A percentile compares a stretch with the other conserved stretches of the same genome.
These are phyloP conservation scores for Sisor rabdophorus DNA, from an alignment of 2,113 vertebrate species.

Conservation along the genomic window DNA sequence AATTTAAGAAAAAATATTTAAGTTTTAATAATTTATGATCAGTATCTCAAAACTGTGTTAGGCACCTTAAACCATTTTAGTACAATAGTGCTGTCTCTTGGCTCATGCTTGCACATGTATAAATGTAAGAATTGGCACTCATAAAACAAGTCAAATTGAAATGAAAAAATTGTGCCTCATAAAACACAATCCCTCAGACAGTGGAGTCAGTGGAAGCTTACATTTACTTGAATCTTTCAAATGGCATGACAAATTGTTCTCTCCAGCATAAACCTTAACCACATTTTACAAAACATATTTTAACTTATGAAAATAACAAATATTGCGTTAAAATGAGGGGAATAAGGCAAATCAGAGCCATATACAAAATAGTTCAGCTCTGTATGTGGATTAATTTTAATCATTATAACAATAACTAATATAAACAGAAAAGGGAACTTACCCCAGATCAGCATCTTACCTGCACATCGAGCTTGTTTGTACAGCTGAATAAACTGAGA, in stretches of 20 bases:
- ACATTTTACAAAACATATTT: conserved; percentile 68
- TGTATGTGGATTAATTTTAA: conserved; percentile 7
- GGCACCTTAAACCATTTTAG: conserved; percentile 29
- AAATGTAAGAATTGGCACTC: conserved; percentile 22
- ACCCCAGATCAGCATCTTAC: conserved; percentile 50
- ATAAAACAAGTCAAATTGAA: conserved; percentile 19
- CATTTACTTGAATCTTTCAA: conserved; percentile 59
- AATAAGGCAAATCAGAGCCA: conserved; percentile 45
- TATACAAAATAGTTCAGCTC: conserved; percentile 4
- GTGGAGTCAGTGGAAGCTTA: conserved; percentile 40
- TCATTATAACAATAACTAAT: conserved; percentile 17
- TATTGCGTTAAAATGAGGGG: conserved; percentile 58
- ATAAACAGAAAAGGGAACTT: conserved; percentile 16
- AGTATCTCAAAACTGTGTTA: conserved; percentile 28
- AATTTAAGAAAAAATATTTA: conserved; percentile 33
- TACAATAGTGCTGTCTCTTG: conserved; percentile 30
- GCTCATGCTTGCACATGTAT: conserved; percentile 14
- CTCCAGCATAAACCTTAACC: conserved; percentile 61
- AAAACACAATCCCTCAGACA: conserved; percentile 13
- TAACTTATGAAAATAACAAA: conserved; percentile 60
- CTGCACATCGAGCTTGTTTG: conserved; percentile 49
- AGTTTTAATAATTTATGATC: conserved; percentile 41
- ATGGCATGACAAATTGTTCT: conserved; percentile 62
- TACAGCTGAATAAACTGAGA: conserved; percentile 39
- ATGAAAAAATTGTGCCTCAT: conserved; percentile 14